Conservation (phyloP, 2,797 vertebrate species). For the Macroramphosus scolopax region DNA sequence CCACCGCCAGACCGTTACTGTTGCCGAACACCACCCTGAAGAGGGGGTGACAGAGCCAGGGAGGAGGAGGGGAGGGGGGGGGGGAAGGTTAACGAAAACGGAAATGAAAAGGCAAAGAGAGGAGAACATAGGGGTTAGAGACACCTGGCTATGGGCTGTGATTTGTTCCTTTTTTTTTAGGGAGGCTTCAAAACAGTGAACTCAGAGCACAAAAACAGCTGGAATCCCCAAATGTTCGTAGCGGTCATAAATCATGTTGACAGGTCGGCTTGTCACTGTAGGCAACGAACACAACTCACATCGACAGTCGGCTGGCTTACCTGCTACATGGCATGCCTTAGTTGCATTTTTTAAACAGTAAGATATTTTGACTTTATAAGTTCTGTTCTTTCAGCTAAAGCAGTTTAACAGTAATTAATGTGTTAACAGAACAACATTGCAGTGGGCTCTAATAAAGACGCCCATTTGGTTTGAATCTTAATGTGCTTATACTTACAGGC, state of each 20-base stretch:
- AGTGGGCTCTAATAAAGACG: no score
- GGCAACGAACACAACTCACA: not conserved
- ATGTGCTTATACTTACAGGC: constrained; percentile 69
- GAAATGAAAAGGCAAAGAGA: constrained; percentile 3
- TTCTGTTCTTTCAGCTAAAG: not conserved
- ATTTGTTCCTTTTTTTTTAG: no score
- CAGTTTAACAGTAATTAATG: no score
- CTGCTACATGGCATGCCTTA: not conserved
- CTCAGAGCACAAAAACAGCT: constrained; percentile 6
- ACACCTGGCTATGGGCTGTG: constrained; percentile 5
- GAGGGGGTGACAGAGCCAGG: constrained; percentile 9
- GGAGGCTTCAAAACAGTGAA: no score
- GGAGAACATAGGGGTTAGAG: not conserved
- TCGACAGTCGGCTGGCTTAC: constrained; percentile 1
- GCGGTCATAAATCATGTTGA: constrained; percentile 13
- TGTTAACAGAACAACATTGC: no score
- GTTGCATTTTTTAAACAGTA: constrained; percentile 4
- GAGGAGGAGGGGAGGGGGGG: not conserved
- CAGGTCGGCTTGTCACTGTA: constrained; percentile 5
- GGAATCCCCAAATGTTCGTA: constrained; percentile 8
- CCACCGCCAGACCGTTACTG: constrained; percentile 93
- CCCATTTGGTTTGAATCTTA: not conserved
- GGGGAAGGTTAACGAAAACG: no score
- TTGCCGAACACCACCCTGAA: constrained; percentile 97
- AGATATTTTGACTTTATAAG: not conserved